Evolutionary conservation across 2,888 invertebrate species (phyloP).

Genomic region (Selenia dentaria): DNA sequence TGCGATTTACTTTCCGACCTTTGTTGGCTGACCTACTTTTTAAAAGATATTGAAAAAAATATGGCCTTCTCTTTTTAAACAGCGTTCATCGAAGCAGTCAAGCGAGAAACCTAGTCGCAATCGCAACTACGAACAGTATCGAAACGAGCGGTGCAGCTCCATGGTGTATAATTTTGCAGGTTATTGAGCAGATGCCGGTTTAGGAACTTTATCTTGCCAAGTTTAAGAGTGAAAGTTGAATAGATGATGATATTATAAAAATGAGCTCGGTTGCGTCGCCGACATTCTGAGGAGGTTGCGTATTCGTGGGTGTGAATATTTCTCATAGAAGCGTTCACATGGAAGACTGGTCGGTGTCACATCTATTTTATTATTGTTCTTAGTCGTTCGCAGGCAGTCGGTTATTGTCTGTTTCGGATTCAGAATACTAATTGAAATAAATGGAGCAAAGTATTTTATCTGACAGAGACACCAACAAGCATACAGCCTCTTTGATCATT

Average conservation of each 20-base stretch:
- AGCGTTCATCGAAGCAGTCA: conserved; percentile 11
- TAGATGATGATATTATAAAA: conserved; percentile 1
- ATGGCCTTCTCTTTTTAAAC: conserved; percentile 18
- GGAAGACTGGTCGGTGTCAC: conserved; percentile 51
- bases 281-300: conserved; percentile 37
- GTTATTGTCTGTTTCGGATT: too few relatives aligned
- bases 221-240: conserved; percentile 13
- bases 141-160: too few relatives aligned
- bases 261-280: conserved; percentile 7
- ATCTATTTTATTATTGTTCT: conserved; percentile 40
- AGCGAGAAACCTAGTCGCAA: conserved; percentile 14
- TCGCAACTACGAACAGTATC: neutral
- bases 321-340: conserved; percentile 49
- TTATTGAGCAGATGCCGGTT: conserved; percentile 2
- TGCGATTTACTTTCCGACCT: conserved; percentile 48
- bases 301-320: conserved; percentile 40
- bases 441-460: too few relatives aligned
- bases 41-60: conserved; percentile 24
- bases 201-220: conserved; percentile 2
- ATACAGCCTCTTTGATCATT: too few relatives aligned
- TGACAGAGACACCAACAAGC: too few relatives aligned
- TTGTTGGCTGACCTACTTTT: conserved; percentile 53
- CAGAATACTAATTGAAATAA: too few relatives aligned
- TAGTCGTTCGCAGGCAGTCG: neutral
- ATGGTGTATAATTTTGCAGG: neutral